Conservation (phyloP, 2,888 invertebrate genomes). For the Cylloceria caligata region DNA sequence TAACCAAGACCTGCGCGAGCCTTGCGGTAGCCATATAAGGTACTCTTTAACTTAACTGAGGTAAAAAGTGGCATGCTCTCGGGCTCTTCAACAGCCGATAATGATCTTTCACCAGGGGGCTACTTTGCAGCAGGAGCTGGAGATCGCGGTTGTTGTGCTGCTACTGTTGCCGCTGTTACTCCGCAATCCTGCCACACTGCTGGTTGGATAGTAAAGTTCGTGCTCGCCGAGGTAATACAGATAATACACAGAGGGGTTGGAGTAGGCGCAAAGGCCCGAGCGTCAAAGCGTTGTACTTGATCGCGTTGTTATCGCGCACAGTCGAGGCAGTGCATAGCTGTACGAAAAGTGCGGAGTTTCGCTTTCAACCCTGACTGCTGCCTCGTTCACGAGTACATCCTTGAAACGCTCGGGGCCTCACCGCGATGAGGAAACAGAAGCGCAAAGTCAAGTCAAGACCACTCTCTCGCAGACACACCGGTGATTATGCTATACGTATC, state of each 20-base stretch:
- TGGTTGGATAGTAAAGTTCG: slow-evolving; percentile 39
- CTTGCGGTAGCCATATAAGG: background rate
- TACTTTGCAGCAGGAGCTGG: slow-evolving; percentile 31
- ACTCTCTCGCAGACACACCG: slow-evolving; percentile 61
- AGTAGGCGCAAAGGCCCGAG: slow-evolving; percentile 55
- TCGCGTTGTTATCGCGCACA: slow-evolving; percentile 22
- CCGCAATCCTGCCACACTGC: slow-evolving; percentile 2
- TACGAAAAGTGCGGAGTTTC: background rate
- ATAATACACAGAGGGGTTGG: slow-evolving; percentile 32
- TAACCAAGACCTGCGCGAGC: background rate
- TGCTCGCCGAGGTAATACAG: slow-evolving; percentile 42
- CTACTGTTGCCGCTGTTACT: slow-evolving; percentile 6
- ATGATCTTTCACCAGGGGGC: slow-evolving; percentile 56
- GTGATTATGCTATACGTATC: slow-evolving; percentile 51
- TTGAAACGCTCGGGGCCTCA: slow-evolving; percentile 50
- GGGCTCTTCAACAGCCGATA: slow-evolving; percentile 18
- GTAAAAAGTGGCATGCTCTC: background rate
- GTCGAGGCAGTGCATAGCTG: background rate
- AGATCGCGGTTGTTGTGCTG: slow-evolving; percentile 36
- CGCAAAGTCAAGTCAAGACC: slow-evolving; percentile 48
- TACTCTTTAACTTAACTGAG: background rate
- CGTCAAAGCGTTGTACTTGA: slow-evolving; percentile 49
- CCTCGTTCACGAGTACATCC: slow-evolving; percentile 17
- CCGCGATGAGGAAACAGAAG: slow-evolving; percentile 51
- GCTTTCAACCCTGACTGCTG: background rate